Evolutionary conservation across 2,888 invertebrate genomes (phyloP), one percentile per base, ranked within the genome.

Genomic region (Rhingia campestris): DNA sequence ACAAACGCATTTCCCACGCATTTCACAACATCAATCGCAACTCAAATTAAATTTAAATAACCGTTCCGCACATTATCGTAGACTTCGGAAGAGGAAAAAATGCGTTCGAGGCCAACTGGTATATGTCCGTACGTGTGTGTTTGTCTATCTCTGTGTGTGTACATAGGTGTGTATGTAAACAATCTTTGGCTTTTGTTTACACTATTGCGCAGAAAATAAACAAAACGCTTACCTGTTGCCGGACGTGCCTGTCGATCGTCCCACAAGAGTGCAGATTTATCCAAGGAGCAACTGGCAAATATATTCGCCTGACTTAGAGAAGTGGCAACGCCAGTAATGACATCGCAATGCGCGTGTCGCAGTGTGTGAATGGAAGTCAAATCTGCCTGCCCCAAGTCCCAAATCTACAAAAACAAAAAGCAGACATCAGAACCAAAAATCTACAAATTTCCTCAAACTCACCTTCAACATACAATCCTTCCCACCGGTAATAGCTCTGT

Each of bases 371-470:
- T 4, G 64, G 86, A 86, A 79, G 77, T 86, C 22, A 91, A 69
- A 77, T 91, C 90, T 35, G 89, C 90, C 7, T 87, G 87, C 4
- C 90, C 89, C 37, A 90, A 84, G 86, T 91, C 90, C 91, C 91
- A 91, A 5, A 91, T 79, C 90, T 91, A 3, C 0, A 33, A 12
- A 53, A 14, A 9, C 35, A 30, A 56, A 43, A 12, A 39, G 53
- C 1, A 33, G 32, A 22, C 35, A 14, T 6, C n/a, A 14, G 49
- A 14, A 47, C 10, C 47, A 30, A 51, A 63, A 58, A 22, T 47
- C 3, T 4, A 41, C 2, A 9, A 51, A 10, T 43, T 33, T 6
- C 7, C 6, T 0, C 4, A 6, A 4, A 49, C 81, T 86, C 51
- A 90, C 91, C 87, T 90, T 91, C 3, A 91, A 59, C 30, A 88